phyloP scores from a whole-genome alignment of 2,113 vertebrate genomes.

The Lampris incognitus region DNA sequence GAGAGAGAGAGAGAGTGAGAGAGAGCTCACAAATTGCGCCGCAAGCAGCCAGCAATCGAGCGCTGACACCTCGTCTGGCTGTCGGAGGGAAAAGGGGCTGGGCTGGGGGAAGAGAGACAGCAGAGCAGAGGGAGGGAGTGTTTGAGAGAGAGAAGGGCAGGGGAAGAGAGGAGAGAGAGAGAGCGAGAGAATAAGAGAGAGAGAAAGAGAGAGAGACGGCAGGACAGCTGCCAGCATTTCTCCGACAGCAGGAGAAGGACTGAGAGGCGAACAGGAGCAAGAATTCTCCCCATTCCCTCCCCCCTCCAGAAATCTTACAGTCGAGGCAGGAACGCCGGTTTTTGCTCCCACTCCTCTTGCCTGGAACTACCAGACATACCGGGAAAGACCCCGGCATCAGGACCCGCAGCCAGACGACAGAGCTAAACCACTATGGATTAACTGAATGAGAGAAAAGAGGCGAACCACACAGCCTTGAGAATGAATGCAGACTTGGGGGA shows the following conservation, averaged over 20 bases:
- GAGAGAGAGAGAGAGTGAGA: slow-evolving; percentile 58
- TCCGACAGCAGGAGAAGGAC: slow-evolving; percentile 76
- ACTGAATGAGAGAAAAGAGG: slow-evolving; percentile 29
- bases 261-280: slow-evolving; percentile 72
- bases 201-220: slow-evolving; percentile 61
- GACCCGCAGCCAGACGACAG: slow-evolving; percentile 48
- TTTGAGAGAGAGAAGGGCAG: background rate
- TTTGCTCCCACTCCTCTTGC: slow-evolving; percentile 44
- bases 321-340: slow-evolving; percentile 44
- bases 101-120: slow-evolving; percentile 72
- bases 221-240: slow-evolving; percentile 84
- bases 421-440: slow-evolving; percentile 60
- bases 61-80: slow-evolving; percentile 84
- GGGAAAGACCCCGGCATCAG: slow-evolving; percentile 49
- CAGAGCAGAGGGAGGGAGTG: background rate
- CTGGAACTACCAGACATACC: slow-evolving; percentile 45
- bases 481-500: slow-evolving; percentile 48
- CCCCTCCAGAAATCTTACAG: slow-evolving; percentile 64
- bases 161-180: slow-evolving; percentile 1
- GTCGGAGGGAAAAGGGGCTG: slow-evolving; percentile 82
- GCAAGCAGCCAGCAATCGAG: slow-evolving; percentile 79
- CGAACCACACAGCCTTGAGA: slow-evolving; percentile 43
- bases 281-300: slow-evolving; percentile 72
- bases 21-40: slow-evolving; percentile 72
- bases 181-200: slow-evolving; percentile 40